A percentile compares a stretch with the other conserved stretches of the same genome.
Conservation (phyloP, 2,888 invertebrate species). For the Melangyna quadrimaculata region DNA sequence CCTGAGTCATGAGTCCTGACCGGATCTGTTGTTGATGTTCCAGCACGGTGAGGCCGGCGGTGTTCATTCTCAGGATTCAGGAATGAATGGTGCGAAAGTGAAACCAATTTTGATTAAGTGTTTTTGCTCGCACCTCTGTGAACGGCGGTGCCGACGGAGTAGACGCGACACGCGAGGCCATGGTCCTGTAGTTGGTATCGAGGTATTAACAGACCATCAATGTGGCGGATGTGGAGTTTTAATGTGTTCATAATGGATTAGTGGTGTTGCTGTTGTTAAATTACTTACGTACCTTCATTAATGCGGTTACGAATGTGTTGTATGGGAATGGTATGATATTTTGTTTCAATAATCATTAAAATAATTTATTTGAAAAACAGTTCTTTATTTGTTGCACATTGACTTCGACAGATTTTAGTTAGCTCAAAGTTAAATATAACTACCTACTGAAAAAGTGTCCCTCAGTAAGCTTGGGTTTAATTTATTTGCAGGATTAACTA, state of each 20-base stretch:
- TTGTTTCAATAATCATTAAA: no score
- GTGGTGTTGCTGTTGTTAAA: constrained; percentile 49
- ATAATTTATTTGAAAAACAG: no score
- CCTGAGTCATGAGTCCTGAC: neutral
- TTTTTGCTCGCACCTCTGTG: constrained; percentile 18
- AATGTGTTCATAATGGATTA: constrained; percentile 68
- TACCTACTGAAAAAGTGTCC: no score
- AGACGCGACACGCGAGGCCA: neutral
- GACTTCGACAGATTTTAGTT: no score
- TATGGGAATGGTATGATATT: neutral
- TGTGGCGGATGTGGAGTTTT: constrained; percentile 56
- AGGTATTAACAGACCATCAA: constrained; percentile 35
- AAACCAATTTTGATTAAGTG: constrained; percentile 69
- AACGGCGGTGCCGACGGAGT: neutral
- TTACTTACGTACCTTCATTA: neutral
- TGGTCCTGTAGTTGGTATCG: neutral
- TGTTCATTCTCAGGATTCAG: constrained; percentile 16
- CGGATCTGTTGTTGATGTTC: neutral
- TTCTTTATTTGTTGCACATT: no score
- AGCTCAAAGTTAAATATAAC: no score
- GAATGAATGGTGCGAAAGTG: constrained; percentile 56
- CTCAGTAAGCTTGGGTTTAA: no score
- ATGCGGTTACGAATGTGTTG: neutral
- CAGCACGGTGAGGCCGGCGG: neutral
- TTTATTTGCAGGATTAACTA: no score